Base-by-base conservation (phyloP, 2,113 vertebrate genomes). In the Bubo blakistoni region DNA sequence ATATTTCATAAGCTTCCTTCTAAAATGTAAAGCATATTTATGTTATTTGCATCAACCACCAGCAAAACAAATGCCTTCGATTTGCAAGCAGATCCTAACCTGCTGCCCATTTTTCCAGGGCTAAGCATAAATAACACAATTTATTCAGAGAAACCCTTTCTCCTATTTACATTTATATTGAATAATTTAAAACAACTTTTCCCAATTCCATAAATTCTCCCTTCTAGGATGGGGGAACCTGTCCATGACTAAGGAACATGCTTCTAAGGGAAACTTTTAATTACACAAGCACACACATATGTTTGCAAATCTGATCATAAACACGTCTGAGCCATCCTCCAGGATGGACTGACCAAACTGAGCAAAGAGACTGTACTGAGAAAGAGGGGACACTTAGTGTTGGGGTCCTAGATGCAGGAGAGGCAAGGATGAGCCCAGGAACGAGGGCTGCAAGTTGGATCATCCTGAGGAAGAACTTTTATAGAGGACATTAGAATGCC, bases 101-200 rank as follows among this genome's bases (percentile, higher is more conserved):
- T 69, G 86, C 88, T 97, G 81, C 94, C 96, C 73, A 6, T 86
- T 92, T 97, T 98, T 94, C 52, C 89, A 83, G 91, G 90, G 86
- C 21, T 70, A 86, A 95, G 94, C 96, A 97, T 96, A 98, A 96
- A 97, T 96, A 88, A 88, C 95, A 95, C 94, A 95, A 94, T 98
- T 97, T 98, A 98, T 98, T 97, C 97, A 86, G 95, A 97, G 93
- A 89, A 96, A 96, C 69, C 80, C 94, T 96, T 95, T 96, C 86
- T 92, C 94, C 85, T 97, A 98, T 98, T 98, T 98, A 98, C 98
- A 98, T 98, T 98, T 98, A 98, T 98, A 98, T 98, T 98, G 97
- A 98, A 98, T 98, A 98, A 98, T 98, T 98, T 98, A 98, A 97
- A 98, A 91, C 95, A 97, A 94, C 96, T 96, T 97, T 95, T 93